Conservation (phyloP, 2,113 vertebrate species). For the Mobula birostris region DNA sequence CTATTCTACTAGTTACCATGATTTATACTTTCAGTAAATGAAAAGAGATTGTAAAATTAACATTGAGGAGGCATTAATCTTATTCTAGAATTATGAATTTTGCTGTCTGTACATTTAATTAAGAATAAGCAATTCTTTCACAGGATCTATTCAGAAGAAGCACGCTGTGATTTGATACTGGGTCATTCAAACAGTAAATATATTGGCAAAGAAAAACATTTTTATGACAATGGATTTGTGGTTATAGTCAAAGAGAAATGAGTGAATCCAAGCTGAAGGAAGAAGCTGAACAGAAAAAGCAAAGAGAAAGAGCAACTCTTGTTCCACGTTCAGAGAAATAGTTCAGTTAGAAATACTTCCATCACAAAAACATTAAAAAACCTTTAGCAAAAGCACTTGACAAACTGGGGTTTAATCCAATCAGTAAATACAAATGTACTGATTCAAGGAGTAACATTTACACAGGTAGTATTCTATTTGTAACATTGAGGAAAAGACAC, state of each 20-base stretch:
- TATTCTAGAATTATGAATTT: neutral
- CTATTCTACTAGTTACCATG: conserved; percentile 18
- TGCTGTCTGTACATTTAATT: neutral
- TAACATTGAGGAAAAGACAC: neutral
- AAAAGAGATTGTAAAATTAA: neutral
- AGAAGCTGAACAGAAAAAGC: neutral
- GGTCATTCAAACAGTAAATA: neutral
- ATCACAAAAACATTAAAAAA: neutral
- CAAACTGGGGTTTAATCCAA: neutral
- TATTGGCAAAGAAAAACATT: neutral
- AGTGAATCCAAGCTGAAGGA: neutral
- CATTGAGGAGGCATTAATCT: neutral
- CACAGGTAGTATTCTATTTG: neutral
- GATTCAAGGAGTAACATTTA: neutral
- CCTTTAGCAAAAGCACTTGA: neutral
- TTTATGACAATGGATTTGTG: neutral
- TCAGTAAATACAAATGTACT: neutral
- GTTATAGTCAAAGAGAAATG: neutral
- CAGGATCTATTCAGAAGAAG: neutral
- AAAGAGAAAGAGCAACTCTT: neutral
- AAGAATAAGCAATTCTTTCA: neutral
- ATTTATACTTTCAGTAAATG: neutral
- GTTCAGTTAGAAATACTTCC: neutral
- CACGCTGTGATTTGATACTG: neutral
- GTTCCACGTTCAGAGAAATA: neutral